Conservation (phyloP, 2,797 vertebrate species). For the Orientallactaga sibirica region DNA sequence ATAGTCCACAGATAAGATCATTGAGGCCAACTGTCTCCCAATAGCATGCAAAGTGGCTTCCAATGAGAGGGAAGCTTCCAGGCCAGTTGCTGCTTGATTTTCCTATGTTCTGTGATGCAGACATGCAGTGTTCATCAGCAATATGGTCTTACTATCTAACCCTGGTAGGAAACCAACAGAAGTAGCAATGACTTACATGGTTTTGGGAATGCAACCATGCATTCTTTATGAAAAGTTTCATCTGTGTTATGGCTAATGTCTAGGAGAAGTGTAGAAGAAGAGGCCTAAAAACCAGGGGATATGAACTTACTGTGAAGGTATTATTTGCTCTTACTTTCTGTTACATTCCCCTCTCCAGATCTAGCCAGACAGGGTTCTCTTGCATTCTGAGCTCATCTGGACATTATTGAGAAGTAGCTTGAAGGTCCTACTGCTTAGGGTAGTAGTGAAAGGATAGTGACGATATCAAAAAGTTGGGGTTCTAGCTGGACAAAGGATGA, state of each 20-base stretch:
- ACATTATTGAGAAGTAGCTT: not conserved
- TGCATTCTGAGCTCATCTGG: not conserved
- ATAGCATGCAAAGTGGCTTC: no score
- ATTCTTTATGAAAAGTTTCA: not conserved
- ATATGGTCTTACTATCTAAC: no score
- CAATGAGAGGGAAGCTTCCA: no score
- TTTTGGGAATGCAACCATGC: no score
- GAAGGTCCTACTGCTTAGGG: not conserved
- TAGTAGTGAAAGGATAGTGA: not conserved
- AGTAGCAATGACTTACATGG: no score
- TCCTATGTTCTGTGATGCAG: no score
- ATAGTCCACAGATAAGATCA: no score
- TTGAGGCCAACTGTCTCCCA: no score
- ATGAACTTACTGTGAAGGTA: not conserved
- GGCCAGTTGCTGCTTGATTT: no score
- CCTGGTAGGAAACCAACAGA: no score
- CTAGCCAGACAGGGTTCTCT: no score
- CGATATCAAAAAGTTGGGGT: not conserved
- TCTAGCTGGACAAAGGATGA: not conserved
- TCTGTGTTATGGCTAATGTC: not conserved
- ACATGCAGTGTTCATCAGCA: no score
- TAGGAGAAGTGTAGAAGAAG: not conserved
- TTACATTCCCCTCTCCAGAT: not conserved
- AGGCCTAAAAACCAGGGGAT: not conserved
- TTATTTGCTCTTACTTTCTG: not conserved